Conservation (phyloP, 2,888 invertebrate species). For the Synanthedon formicaeformis region DNA sequence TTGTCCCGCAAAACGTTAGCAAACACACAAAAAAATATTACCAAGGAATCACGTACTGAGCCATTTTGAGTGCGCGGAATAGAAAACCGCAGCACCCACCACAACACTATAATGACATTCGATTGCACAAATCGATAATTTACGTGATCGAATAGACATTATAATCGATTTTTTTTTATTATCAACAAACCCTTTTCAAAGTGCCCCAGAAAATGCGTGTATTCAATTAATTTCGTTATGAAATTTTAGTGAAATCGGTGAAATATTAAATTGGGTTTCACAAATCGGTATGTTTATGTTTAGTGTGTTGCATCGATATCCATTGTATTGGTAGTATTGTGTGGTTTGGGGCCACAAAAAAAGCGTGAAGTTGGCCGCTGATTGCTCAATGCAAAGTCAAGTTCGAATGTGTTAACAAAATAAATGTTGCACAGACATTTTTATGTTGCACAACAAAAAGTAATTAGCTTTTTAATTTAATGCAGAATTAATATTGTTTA, state of each 20-base stretch:
- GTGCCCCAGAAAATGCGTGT: constrained; percentile 38
- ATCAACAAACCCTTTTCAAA: constrained; percentile 33
- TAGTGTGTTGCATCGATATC: constrained; percentile 20
- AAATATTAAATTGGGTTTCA: constrained; percentile 59
- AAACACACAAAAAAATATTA: constrained; percentile 29
- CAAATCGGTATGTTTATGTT: constrained; percentile 17
- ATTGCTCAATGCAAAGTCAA: constrained; percentile 46
- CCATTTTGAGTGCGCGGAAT: constrained; percentile 41
- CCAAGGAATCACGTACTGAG: constrained; percentile 55
- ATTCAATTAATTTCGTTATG: constrained; percentile 54
- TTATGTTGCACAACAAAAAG: constrained; percentile 18
- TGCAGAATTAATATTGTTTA: not conserved
- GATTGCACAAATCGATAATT: constrained; percentile 63
- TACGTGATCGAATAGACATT: constrained; percentile 47
- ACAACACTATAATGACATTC: constrained; percentile 52
- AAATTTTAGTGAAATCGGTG: constrained; percentile 56
- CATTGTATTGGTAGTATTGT: constrained; percentile 40
- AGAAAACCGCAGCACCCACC: constrained; percentile 62
- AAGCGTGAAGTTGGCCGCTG: constrained; percentile 44
- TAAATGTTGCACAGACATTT: constrained; percentile 11
- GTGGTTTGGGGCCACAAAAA: constrained; percentile 29
- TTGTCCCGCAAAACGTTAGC: constrained; percentile 44
- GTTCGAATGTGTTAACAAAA: constrained; percentile 26
- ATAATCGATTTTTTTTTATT: constrained; percentile 46
- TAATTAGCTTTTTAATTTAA: constrained; percentile 17